Percentiles rank a stretch among this genome's conserved stretches.
These are phyloP conservation scores for Thripadectes ignobilis DNA, from an alignment of 2,797 vertebrate species.

Conservation along the genomic window DNA sequence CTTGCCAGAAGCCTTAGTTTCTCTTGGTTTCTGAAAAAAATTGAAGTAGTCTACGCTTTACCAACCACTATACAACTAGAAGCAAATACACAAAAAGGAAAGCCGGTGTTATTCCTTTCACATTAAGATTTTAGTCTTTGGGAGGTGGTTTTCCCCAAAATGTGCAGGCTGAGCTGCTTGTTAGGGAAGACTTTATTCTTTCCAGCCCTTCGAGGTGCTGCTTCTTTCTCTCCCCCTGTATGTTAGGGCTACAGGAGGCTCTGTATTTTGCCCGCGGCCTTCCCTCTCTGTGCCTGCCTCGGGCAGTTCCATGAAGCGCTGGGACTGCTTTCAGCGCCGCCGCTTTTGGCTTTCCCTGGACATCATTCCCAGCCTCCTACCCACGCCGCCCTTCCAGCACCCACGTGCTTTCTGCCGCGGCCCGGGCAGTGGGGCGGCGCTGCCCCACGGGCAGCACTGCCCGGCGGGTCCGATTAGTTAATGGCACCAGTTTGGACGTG, in stretches of 20 bases:
- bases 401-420: rapidly evolving
- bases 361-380: neutral
- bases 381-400: neutral
- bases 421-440: neutral
- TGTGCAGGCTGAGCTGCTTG: neutral
- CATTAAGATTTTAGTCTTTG: neutral
- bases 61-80: neutral
- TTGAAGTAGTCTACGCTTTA: neutral
- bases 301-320: too few relatives aligned
- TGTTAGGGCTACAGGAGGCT: neutral
- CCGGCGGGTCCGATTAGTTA: rapidly evolving
- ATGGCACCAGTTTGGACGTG: too few relatives aligned
- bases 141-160: neutral
- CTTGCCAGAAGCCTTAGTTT: neutral
- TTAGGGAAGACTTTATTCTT: neutral
- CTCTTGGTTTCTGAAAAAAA: neutral
- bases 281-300: neutral
- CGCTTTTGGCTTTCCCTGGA: neutral
- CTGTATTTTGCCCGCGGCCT: neutral
- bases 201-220: neutral
- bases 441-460: neutral
- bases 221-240: neutral
- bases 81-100: neutral
- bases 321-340: neutral
- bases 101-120: neutral